Evolutionary conservation across 2,113 vertebrate species (phyloP), one percentile per base, ranked within the genome.

Genomic region (Ploceus nigricollis): DNA sequence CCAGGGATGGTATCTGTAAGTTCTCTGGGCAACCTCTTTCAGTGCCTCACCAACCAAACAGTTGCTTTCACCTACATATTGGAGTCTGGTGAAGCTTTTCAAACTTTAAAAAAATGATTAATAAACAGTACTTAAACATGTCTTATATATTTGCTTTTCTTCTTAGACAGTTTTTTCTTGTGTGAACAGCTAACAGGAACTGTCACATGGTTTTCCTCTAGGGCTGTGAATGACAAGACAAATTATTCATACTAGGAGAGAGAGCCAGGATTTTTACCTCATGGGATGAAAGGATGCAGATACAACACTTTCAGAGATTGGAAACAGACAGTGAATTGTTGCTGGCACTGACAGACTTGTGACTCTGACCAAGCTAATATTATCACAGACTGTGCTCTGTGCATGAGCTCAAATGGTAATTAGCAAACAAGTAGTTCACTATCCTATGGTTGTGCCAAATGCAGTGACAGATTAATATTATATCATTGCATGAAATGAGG

Each of bases 331-430:
- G 27, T 56, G 82, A 73, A 68, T 84, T 87, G 66, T 82, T 85
- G 79, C 58, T 96, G 84, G 70, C 90, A 78, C 54, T 77, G 81
- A 45, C 64, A 83, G 42, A 61, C 64, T 83, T 86, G 75, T 85
- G 78, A 54, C 82, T 90, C 93, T 94, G 92, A 95, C 82, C 93
- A 84, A 87, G 72, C 47, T 86, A 93, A 89, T 90, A 83, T 88
- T 94, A 80, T 90, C 75, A 58, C 79, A 94, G 90, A 48, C 69
- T 20, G 8, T 81, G 57, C 76, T 87, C 79, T 35, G 54, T 93
- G 88, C 56, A 64, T 86, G 56, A 86, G 90, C 92, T 92, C 64
- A 75, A 83, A 93, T 83, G 88, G 54, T 80, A 92, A 95, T 83
- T 81, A 86, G 90, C 48, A 94, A 73, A 60, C 64, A 78, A 71